phyloP scores from a whole-genome alignment of 1,140 invertebrate species.

The Pogonus chalceus region DNA sequence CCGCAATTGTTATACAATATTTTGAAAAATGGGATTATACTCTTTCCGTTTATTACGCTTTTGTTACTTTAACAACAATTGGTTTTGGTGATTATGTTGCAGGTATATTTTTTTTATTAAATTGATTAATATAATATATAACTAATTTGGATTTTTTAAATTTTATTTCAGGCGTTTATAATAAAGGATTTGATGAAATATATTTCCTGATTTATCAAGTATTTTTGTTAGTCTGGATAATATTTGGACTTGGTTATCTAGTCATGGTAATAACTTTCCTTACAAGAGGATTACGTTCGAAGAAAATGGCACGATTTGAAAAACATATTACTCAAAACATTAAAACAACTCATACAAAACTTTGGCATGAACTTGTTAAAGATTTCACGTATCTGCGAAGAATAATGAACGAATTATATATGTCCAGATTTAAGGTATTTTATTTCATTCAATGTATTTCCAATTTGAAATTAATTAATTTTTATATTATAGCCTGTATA shows the following conservation, averaged over 20 bases:
- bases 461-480: constrained; percentile 5
- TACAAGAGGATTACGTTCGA: constrained; percentile 59
- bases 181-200: constrained; percentile 42
- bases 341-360: constrained; percentile 65
- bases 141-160: background rate
- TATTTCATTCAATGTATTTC: background rate
- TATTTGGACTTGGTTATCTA: constrained; percentile 81
- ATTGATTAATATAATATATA: constrained; percentile 1
- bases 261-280: constrained; percentile 88
- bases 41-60: constrained; percentile 84
- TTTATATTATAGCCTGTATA: constrained; percentile 41
- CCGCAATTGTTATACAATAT: constrained; percentile 75
- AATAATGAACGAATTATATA: constrained; percentile 66
- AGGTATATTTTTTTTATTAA: constrained; percentile 20
- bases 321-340: constrained; percentile 63
- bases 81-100: constrained; percentile 91
- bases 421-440: constrained; percentile 65
- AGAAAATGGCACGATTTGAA: constrained; percentile 62
- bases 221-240: constrained; percentile 74
- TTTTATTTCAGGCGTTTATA: constrained; percentile 35
- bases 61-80: constrained; percentile 86
- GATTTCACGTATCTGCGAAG: constrained; percentile 62
- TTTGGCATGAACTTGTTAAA: constrained; percentile 65
- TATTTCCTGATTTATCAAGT: constrained; percentile 60
- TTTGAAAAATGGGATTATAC: constrained; percentile 86